Base-by-base conservation (phyloP, 2,888 invertebrate genomes). In the Brassicogethes aeneus region DNA sequence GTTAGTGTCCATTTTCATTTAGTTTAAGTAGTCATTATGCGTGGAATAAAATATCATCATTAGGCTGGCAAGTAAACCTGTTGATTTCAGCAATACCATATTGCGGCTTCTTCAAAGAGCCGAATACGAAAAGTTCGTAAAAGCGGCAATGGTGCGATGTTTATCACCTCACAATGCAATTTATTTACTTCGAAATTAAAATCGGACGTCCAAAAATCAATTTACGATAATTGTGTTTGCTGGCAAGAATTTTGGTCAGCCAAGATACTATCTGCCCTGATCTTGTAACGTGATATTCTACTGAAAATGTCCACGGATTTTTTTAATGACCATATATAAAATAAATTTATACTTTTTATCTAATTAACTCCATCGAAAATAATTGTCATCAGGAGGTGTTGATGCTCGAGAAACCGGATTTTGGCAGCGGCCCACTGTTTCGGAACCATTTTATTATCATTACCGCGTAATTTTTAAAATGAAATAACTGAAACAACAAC, bases 121-220 rank as follows among this genome's bases (percentile, higher is more conserved):
- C 8, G 8, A 7, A 13, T 31, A 35, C 31, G 33, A 38, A 42
- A 42, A 42, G 38, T 41, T 32, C 23, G 36, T 36, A 14, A 37
- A 37, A 32, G 37, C 41, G 12, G 34, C 41, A n/a, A 33, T 32
- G 37, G 42, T 43, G 50, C 46, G 54, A 54, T 55, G 47, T 50
- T 50, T 53, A 54, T 55, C 55, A 48, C 51, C 45, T 43, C 37
- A 41, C 45, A 42, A 48, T 43, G 52, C 52, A 55, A 57, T 59
- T 57, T 59, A 56, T 57, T 57, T 55, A 47, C 51, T 50, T 49
- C 52, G 53, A 59, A 62, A 62, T 62, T 59, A 60, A 61, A 60
- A 59, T 56, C 54, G 52, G 49, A 58, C 55, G 57, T 54, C 55
- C 47, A 57, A 61, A 63, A 61, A 62, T 62, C 63, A 63, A 62